phyloP scores from a whole-genome alignment of 2,113 vertebrate species.

The Myrmecobius fasciatus region DNA sequence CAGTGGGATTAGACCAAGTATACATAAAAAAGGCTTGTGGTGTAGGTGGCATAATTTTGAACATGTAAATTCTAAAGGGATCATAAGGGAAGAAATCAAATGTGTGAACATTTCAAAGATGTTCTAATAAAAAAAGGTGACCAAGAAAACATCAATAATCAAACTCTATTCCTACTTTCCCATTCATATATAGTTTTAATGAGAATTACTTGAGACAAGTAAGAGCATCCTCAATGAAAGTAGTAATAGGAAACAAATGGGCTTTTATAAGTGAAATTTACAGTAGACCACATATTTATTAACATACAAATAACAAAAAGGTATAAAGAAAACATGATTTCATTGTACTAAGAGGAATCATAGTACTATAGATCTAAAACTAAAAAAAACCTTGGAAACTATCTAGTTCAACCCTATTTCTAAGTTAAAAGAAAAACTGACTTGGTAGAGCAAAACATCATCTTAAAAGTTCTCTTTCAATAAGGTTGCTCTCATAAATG shows the following conservation, averaged over 20 bases:
- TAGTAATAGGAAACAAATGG: neutral
- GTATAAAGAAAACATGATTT: neutral
- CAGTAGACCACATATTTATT: neutral
- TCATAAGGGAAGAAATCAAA: neutral
- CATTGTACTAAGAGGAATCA: neutral
- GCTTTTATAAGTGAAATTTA: neutral
- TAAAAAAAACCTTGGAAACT: neutral
- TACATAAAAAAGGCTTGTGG: neutral
- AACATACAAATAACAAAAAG: neutral
- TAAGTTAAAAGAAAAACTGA: neutral
- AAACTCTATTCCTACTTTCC: neutral
- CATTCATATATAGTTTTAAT: neutral
- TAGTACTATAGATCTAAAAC: neutral
- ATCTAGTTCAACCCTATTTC: neutral
- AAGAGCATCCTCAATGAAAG: neutral
- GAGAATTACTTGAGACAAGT: neutral
- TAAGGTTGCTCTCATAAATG: neutral
- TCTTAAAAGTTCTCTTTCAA: neutral
- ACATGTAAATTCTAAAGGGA: neutral
- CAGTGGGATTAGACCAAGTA: neutral
- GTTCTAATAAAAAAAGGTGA: neutral
- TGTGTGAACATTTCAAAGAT: neutral
- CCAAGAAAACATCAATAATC: neutral
- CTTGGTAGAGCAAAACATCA: neutral
- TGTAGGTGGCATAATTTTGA: neutral